phyloP scores from a whole-genome alignment of 2,888 invertebrate genomes.

The Germaria angustata region DNA sequence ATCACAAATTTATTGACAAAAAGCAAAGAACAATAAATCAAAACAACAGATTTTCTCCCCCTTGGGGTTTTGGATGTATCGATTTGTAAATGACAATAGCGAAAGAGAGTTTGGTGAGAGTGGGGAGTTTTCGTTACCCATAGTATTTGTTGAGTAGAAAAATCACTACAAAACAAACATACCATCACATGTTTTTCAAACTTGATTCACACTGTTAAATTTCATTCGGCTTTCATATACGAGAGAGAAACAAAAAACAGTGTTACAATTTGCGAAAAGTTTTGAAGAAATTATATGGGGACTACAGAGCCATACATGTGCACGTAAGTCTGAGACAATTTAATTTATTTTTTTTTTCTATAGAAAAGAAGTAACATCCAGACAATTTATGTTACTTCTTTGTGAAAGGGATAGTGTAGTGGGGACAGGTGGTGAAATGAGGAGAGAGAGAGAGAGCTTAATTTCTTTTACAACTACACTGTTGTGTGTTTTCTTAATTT shows the following conservation, averaged over 20 bases:
- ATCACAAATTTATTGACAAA: conserved; percentile 47
- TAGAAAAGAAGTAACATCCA: no score
- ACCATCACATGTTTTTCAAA: conserved; percentile 1
- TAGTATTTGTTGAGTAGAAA: background rate
- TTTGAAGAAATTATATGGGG: no score
- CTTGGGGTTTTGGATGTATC: background rate
- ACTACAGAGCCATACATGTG: no score
- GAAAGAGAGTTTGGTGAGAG: conserved; percentile 1
- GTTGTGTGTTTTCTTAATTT: no score
- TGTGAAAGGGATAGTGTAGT: no score
- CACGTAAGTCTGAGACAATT: no score
- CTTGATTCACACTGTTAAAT: conserved; percentile 21
- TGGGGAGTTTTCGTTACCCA: conserved; percentile 7
- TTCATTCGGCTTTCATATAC: background rate
- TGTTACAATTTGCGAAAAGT: background rate
- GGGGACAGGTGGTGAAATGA: no score
- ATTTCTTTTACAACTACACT: no score
- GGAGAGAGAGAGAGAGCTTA: no score
- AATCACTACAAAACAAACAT: conserved; percentile 26
- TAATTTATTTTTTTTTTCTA: no score
- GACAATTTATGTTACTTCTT: no score
- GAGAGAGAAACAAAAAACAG: background rate
- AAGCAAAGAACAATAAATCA: conserved; percentile 34
- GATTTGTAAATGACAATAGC: background rate
- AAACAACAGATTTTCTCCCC: conserved; percentile 39